Conservation (phyloP, 2,888 invertebrate genomes). For the Kuschelorhynchus macadamiae region DNA sequence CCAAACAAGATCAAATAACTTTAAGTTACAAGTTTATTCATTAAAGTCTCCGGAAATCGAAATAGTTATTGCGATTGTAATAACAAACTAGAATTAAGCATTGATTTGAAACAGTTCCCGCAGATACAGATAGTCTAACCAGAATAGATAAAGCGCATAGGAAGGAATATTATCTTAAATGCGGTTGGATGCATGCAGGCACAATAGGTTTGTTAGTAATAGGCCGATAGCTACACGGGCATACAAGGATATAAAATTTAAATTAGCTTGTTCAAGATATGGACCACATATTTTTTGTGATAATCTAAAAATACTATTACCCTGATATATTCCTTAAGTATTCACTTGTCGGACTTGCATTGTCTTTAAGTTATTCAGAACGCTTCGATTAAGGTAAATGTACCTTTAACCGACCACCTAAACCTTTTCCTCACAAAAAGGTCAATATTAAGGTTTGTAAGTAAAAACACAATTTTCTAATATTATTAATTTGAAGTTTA, state of each 20-base stretch:
- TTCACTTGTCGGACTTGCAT: too few species aligned
- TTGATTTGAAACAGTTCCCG: slow-evolving; percentile 44
- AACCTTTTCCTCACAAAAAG: too few species aligned
- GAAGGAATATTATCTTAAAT: slow-evolving; percentile 50
- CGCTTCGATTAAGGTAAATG: too few species aligned
- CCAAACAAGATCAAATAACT: slow-evolving; percentile 27
- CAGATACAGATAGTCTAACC: slow-evolving; percentile 46
- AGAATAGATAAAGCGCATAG: slow-evolving; percentile 46
- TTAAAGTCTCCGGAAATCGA: slow-evolving; percentile 43
- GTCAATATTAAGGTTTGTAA: too few species aligned
- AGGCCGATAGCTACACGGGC: slow-evolving; percentile 27
- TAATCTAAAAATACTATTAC: too few species aligned
- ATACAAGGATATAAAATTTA: slow-evolving; percentile 25
- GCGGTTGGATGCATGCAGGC: slow-evolving; percentile 33
- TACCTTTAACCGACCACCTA: too few species aligned
- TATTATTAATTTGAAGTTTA: too few species aligned
- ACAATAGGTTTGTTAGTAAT: slow-evolving; percentile 48
- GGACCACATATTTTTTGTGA: too few species aligned
- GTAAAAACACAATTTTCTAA: too few species aligned
- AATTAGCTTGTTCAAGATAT: slow-evolving; percentile 4
- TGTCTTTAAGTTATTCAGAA: too few species aligned
- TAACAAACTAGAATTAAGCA: slow-evolving; percentile 46
- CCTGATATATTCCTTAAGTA: too few species aligned
- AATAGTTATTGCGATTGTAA: slow-evolving; percentile 42
- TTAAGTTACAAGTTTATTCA: slow-evolving; percentile 43